Conservation (phyloP, 1,140 invertebrate genomes). For the Drosophila baimaii region DNA sequence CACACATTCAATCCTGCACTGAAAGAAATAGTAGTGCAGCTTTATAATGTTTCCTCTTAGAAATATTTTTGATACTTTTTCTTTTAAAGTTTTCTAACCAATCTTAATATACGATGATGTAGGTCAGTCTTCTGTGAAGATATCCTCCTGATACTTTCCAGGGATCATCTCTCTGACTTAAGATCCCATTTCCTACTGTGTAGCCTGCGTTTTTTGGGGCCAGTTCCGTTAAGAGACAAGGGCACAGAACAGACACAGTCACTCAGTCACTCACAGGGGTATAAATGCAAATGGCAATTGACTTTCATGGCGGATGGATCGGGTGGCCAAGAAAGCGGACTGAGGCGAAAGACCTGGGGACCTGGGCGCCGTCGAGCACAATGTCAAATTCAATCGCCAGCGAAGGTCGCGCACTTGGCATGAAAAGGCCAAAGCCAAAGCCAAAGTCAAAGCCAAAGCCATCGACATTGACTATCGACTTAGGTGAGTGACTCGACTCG, state of each 20-base stretch:
- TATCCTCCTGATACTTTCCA: neutral
- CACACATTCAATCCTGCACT: constrained; percentile 17
- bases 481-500: constrained; percentile 71
- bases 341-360: neutral
- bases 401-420: constrained; percentile 69
- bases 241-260: constrained; percentile 5
- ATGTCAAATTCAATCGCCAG: constrained; percentile 71
- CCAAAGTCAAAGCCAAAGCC: constrained; percentile 32
- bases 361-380: constrained; percentile 45
- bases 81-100: neutral
- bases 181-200: neutral
- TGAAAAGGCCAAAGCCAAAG: constrained; percentile 71
- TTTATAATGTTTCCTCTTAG: too few relatives aligned
- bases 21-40: neutral
- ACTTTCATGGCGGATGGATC: constrained; percentile 56
- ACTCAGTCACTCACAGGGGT: constrained; percentile 22
- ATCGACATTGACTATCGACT: constrained; percentile 63
- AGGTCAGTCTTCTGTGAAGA: neutral
- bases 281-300: constrained; percentile 78
- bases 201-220: constrained; percentile 46
- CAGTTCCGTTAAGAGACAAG: constrained; percentile 19
- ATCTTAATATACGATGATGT: neutral
- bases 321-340: constrained; percentile 3
- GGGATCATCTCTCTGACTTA: neutral
- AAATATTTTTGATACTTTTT: neutral